Evolutionary conservation across 2,113 vertebrate species (phyloP).

Genomic region (Cercopithecus mona): DNA sequence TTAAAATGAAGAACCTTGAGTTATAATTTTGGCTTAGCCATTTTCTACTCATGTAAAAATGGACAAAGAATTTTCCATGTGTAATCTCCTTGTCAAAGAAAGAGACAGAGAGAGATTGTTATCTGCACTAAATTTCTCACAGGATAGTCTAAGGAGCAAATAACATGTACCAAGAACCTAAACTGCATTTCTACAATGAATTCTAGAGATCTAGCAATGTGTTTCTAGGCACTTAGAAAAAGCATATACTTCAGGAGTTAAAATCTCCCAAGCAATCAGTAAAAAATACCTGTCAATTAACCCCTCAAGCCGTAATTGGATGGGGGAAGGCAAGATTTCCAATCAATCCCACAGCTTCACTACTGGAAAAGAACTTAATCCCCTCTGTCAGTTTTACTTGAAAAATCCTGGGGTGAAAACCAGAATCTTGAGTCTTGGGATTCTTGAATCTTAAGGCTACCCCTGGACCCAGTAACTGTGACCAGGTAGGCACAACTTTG

Average conservation of each 20-base stretch:
- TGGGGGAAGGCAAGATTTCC: background rate
- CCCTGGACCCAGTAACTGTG: background rate
- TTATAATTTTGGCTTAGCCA: background rate
- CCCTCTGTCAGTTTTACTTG: background rate
- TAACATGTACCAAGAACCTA: background rate
- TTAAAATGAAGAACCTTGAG: background rate
- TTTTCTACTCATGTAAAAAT: background rate
- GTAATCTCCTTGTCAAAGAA: background rate
- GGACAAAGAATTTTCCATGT: background rate
- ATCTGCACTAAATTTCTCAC: background rate
- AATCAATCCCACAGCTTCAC: background rate
- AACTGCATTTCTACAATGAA: background rate
- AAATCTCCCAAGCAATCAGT: background rate
- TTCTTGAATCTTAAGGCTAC: background rate
- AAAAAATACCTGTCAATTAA: background rate
- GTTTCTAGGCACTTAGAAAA: background rate
- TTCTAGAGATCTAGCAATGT: background rate
- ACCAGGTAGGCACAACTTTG: background rate
- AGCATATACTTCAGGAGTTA: background rate
- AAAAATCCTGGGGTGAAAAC: background rate
- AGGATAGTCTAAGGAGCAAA: background rate
- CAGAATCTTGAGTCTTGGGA: background rate
- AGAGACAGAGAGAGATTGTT: background rate
- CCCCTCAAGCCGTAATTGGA: background rate
- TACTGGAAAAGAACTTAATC: background rate